Conservation (phyloP, 2,888 invertebrate species). For the Coenonympha arcania region DNA sequence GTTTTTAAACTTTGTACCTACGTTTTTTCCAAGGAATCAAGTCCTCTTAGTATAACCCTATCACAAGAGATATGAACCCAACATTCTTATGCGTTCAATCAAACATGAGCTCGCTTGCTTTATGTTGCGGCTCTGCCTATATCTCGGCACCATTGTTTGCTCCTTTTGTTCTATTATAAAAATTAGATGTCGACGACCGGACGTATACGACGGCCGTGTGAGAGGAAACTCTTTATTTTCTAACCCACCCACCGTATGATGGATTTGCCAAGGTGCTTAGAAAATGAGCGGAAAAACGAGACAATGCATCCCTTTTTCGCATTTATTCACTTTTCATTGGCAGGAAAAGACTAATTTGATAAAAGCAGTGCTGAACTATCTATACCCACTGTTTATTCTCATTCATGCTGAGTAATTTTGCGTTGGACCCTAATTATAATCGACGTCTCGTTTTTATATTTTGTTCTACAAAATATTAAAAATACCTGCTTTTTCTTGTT, state of each 20-base stretch:
- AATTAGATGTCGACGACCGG: constrained; percentile 43
- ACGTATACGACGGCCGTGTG: constrained; percentile 23
- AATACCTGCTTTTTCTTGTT: too few relatives aligned
- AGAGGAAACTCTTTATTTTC: constrained; percentile 28
- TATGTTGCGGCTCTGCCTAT: constrained; percentile 41
- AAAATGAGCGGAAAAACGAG: constrained; percentile 3
- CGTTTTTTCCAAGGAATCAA: not conserved
- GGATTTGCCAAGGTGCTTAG: constrained; percentile 9
- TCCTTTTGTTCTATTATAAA: constrained; percentile 55
- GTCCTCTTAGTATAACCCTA: not conserved
- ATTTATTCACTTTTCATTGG: constrained; percentile 3
- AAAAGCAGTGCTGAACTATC: not conserved
- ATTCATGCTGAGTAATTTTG: too few relatives aligned
- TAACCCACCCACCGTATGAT: constrained; percentile 19
- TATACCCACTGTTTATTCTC: not conserved
- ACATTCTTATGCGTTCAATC: constrained; percentile 73
- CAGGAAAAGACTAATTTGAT: constrained; percentile 11
- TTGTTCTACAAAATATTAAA: too few relatives aligned
- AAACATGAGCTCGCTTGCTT: constrained; percentile 54
- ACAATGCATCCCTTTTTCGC: constrained; percentile 5
- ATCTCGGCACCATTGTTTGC: constrained; percentile 49
- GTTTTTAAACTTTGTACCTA: too few relatives aligned
- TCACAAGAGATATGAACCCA: constrained; percentile 50
- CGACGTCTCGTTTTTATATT: too few relatives aligned
- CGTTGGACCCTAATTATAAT: too few relatives aligned